Conservation (phyloP, 2,113 vertebrate species). For the Melanotaenia duboulayi region DNA sequence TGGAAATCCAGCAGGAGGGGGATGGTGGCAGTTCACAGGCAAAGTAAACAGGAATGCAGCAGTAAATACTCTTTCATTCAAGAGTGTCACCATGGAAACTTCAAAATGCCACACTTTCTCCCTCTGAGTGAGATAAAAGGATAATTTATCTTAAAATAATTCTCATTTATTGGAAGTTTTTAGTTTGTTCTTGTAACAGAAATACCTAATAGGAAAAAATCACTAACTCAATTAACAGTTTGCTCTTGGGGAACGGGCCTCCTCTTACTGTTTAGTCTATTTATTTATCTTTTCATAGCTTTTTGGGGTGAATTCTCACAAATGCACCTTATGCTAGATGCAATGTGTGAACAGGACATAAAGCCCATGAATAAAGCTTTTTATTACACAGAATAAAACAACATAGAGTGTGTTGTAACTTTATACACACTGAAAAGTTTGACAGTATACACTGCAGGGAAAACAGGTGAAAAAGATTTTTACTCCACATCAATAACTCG, state of each 20-base stretch:
- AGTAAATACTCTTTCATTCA: conserved; percentile 16
- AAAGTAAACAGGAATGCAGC: conserved; percentile 22
- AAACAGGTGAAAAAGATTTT: too few relatives aligned
- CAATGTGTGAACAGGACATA: background rate
- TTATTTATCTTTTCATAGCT: too few relatives aligned
- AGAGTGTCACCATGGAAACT: conserved; percentile 4
- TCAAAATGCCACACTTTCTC: background rate
- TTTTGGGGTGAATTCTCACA: background rate
- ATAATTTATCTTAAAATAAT: too few relatives aligned
- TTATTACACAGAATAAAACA: background rate
- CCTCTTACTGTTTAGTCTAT: too few relatives aligned
- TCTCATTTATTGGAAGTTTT: too few relatives aligned
- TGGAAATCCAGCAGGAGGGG: background rate
- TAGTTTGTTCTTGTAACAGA: too few relatives aligned
- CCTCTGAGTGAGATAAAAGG: background rate
- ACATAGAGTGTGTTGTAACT: background rate
- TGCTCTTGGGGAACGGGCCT: too few relatives aligned
- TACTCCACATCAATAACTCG: too few relatives aligned
- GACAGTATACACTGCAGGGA: too few relatives aligned
- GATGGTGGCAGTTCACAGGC: conserved; percentile 1
- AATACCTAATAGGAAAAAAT: too few relatives aligned
- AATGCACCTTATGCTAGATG: background rate
- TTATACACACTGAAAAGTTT: background rate
- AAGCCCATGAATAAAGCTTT: background rate
- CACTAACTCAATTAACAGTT: too few relatives aligned